phyloP scores from a whole-genome alignment of 2,797 vertebrate species.

The Anableps anableps region DNA sequence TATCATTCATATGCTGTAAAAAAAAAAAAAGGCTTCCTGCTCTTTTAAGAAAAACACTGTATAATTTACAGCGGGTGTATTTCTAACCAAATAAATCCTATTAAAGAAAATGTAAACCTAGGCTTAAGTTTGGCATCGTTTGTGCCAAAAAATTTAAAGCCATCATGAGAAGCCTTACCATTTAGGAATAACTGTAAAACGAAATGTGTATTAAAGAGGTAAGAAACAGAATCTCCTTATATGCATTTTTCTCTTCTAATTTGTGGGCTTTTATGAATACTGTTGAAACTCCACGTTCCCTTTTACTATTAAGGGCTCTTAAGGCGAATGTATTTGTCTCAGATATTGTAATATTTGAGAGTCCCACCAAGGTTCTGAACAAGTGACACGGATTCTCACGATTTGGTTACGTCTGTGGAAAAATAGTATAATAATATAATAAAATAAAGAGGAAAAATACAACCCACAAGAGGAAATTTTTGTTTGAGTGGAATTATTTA shows the following conservation, averaged over 20 bases:
- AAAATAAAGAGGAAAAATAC: constrained; percentile 34
- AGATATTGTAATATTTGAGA: constrained; percentile 31
- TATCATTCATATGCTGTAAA: constrained; percentile 63
- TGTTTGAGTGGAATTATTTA: not conserved
- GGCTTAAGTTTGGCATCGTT: constrained; percentile 11
- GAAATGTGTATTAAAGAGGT: constrained; percentile 18
- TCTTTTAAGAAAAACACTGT: constrained; percentile 62
- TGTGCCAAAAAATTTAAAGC: constrained; percentile 8
- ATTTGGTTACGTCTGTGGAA: constrained; percentile 25
- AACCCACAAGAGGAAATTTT: not conserved
- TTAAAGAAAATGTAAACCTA: constrained; percentile 16
- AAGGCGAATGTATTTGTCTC: constrained; percentile 22
- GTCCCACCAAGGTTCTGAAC: constrained; percentile 42
- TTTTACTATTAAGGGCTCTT: constrained; percentile 30
- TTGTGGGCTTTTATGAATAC: constrained; percentile 13
- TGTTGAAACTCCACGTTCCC: constrained; percentile 58
- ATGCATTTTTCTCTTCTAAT: constrained; percentile 9
- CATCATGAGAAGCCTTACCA: not conserved
- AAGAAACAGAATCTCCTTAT: constrained; percentile 26
- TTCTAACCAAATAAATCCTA: constrained; percentile 46
- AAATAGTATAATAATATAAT: constrained; percentile 2
- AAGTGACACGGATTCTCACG: constrained; percentile 40
- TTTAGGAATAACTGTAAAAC: not conserved
- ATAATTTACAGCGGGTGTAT: constrained; percentile 50
- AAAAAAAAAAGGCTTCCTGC: constrained; percentile 15